Percentiles rank a stretch among this genome's conserved stretches.
Evolutionary conservation across 2,113 vertebrate genomes (phyloP).

Genomic region (Corapipo altera): DNA sequence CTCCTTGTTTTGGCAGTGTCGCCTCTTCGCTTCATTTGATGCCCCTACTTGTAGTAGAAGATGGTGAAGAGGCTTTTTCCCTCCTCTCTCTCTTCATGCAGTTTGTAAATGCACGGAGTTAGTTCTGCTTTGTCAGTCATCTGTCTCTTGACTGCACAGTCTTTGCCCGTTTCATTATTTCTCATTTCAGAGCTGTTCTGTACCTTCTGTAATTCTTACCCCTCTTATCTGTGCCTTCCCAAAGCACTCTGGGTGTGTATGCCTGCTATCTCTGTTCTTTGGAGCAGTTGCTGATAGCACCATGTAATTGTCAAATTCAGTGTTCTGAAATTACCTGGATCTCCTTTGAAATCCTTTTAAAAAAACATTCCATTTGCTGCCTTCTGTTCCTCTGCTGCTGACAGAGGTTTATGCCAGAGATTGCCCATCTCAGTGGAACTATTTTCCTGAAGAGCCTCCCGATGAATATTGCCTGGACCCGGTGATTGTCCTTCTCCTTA

Average conservation of each 20-base stretch:
- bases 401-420: background rate
- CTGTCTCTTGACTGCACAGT: background rate
- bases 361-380: background rate
- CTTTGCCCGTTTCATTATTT: background rate
- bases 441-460: background rate
- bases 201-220: background rate
- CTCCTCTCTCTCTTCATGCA: background rate
- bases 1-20: background rate
- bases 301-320: background rate
- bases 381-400: background rate
- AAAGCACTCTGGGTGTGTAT: background rate
- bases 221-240: background rate
- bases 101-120: background rate
- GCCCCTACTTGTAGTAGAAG: background rate
- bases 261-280: background rate
- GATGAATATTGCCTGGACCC: background rate
- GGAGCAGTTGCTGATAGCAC: conserved; percentile 1
- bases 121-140: background rate
- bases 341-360: conserved; percentile 4
- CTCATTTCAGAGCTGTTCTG: background rate
- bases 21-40: background rate
- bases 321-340: conserved; percentile 35
- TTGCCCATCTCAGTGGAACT: background rate
- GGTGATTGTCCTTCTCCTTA: background rate
- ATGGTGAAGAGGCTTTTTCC: background rate